Evolutionary conservation across 2,888 invertebrate genomes (phyloP).

Genomic region (Sesamia inferens): DNA sequence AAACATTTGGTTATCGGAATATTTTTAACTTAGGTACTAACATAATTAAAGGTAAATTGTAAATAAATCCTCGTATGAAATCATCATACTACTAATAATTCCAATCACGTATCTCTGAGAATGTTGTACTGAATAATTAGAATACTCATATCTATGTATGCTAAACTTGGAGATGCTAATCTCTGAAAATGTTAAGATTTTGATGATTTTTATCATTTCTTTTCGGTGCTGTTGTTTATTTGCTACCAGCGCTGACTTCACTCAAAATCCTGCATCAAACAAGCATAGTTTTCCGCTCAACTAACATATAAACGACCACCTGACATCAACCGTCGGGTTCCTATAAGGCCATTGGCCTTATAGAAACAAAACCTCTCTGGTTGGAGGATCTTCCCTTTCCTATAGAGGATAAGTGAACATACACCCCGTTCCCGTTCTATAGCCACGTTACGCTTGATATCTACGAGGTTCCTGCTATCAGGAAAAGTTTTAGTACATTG

Average conservation of each 20-base stretch:
- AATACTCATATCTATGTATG: conserved; percentile 10
- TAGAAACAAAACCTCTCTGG: too few species aligned
- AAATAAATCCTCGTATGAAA: conserved; percentile 42
- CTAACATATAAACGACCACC: too few species aligned
- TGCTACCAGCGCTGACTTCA: too few species aligned
- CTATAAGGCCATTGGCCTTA: too few species aligned
- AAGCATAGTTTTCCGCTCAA: too few species aligned
- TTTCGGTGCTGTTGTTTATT: neutral
- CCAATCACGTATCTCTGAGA: conserved; percentile 20
- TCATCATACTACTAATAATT: conserved; percentile 45
- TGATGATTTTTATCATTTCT: neutral
- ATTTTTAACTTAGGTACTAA: neutral
- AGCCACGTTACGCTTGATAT: neutral
- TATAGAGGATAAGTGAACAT: too few species aligned
- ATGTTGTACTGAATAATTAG: conserved; percentile 40
- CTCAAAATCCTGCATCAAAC: too few species aligned
- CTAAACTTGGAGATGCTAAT: neutral
- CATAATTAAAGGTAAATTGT: neutral
- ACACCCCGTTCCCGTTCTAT: too few species aligned
- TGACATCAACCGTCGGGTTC: too few species aligned
- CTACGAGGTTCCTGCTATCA: neutral
- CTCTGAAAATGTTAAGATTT: conserved; percentile 3
- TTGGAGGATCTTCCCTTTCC: too few species aligned
- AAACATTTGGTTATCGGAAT: conserved; percentile 16
- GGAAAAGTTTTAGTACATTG: too few species aligned